phyloP scores from a whole-genome alignment of 2,797 vertebrate species.

The Microcaecilia unicolor region DNA sequence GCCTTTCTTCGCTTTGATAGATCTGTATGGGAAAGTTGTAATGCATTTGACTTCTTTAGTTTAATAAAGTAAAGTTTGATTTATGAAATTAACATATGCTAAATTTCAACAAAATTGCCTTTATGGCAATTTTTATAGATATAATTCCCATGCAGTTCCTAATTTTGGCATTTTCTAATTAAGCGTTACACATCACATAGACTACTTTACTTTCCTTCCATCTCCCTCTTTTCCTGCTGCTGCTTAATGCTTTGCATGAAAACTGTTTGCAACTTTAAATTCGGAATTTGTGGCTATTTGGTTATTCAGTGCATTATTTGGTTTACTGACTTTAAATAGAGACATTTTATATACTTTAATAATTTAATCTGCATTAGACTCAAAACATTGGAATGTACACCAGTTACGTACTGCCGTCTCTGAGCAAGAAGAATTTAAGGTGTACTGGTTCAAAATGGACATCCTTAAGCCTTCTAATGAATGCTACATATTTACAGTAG shows the following conservation, averaged over 20 bases:
- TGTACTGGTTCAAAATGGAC: not conserved
- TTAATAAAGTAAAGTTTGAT: not conserved
- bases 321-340: not conserved
- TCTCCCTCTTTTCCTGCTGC: not conserved
- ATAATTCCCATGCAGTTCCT: not conserved
- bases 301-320: not conserved
- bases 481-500: not conserved
- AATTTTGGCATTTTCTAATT: not conserved
- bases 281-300: not conserved
- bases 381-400: not conserved
- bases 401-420: not conserved
- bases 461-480: conserved; percentile 1
- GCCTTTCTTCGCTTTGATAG: not conserved
- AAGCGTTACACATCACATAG: not conserved
- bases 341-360: too few species aligned
- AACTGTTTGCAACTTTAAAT: not conserved
- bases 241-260: conserved; percentile 30
- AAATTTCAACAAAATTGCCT: not conserved
- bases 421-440: not conserved
- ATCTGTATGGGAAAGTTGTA: not conserved
- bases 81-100: not conserved
- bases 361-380: not conserved
- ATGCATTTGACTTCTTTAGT: not conserved
- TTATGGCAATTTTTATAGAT: not conserved
- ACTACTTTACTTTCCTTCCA: conserved; percentile 9